Evolutionary conservation across 2,113 vertebrate genomes (phyloP), one percentile per base, ranked within the genome.

Genomic region (Oplegnathus fasciatus): DNA sequence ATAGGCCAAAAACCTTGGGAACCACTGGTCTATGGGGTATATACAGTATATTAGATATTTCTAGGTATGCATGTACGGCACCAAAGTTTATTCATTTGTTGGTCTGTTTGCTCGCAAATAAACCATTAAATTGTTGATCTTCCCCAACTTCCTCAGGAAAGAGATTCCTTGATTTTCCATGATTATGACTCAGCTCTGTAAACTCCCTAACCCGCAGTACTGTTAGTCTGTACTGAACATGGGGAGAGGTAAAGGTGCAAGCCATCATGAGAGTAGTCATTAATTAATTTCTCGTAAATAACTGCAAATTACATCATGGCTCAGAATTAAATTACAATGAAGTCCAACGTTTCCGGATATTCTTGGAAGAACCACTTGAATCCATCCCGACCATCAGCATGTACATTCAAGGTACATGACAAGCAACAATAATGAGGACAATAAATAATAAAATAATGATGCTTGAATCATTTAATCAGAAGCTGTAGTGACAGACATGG

Each of bases 401-500:
- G 11, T 46, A 44, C 72, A 62, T 37, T 15, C 24, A 65, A 26
- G 4, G 62, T 37, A 44, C 3, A 9, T 66, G 2, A 18, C 34
- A 46, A 30, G 3, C 2, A 52, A 44, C 2, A 28, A 30, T 20
- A 70, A 46, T 3, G 0, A 70, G 44, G 44, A 26, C 4, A 30
- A 40, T 44, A 77, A 60, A 64, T 17, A 22, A 62, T n/a, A 18
- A 37, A 50, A 52, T 20, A 20, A 4, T 44, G 37, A 55, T 52
- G 20, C 50, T 73, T 26, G 10, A 60, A 58, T 78, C 10, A 54
- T 89, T 91, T 92, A 92, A 91, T 93, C 18, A 82, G 67, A 76
- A 75, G 74, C 46, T 78, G 62, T 15, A 78, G 18, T 72, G 67
- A 88, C 34, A 87, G 78, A 85, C 52, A 80, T 22, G 30, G 5